Conservation (phyloP, 2,113 vertebrate species). For the Oryzias javanicus region DNA sequence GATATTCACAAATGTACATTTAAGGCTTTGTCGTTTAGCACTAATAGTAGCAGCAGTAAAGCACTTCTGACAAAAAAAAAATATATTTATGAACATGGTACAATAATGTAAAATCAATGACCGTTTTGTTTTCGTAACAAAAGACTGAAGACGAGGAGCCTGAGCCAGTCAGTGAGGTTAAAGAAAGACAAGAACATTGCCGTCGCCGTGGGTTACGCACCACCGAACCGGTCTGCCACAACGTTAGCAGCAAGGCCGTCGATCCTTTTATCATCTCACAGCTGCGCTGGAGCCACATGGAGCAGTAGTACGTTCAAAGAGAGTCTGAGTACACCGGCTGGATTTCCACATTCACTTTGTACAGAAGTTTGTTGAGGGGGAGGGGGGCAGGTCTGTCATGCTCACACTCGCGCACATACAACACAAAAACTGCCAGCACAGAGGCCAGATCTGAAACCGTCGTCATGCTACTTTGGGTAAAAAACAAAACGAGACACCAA, state of each 20-base stretch:
- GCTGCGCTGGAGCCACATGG: constrained; percentile 31
- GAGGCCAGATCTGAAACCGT: constrained; percentile 39
- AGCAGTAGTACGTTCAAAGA: constrained; percentile 58
- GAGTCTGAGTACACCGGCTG: constrained; percentile 40
- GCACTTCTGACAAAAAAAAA: constrained; percentile 78
- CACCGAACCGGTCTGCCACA: constrained; percentile 39
- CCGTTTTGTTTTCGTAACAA: constrained; percentile 45
- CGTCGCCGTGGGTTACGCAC: constrained; percentile 36
- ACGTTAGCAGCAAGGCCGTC: constrained; percentile 21
- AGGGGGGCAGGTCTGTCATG: constrained; percentile 26
- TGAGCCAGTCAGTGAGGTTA: constrained; percentile 32
- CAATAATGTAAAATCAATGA: constrained; percentile 75
- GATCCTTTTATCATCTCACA: constrained; percentile 37
- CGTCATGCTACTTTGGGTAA: constrained; percentile 58
- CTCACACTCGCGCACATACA: neutral
- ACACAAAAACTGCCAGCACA: constrained; percentile 20
- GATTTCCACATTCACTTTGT: constrained; percentile 67
- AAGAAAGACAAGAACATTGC: constrained; percentile 21
- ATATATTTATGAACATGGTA: constrained; percentile 73
- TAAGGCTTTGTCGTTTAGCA: constrained; percentile 84
- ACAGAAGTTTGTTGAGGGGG: constrained; percentile 19
- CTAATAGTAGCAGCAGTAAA: constrained; percentile 83
- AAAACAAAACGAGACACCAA: neutral
- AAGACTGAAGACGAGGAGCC: constrained; percentile 34
- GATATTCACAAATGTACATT: constrained; percentile 82